Base-by-base conservation (phyloP, 2,888 invertebrate species). In the Dryobota labecula region DNA sequence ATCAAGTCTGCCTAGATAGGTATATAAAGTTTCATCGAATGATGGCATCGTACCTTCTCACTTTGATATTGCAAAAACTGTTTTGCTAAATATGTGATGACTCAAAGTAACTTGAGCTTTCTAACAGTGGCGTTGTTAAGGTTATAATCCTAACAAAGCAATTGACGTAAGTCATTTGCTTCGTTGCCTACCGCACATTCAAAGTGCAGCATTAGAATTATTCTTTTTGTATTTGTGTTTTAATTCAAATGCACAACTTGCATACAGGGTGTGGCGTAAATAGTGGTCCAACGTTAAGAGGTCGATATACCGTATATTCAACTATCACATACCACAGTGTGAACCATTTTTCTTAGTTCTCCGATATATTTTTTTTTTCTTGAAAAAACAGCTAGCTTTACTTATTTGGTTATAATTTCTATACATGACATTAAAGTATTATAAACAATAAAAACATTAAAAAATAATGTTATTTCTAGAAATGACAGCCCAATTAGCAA, bases 61-160 rank as follows among this genome's bases (percentile, higher is more conserved):
- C 20, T 49, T 51, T 33, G 24, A 62, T 47, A 53, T 60, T 64
- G 45, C 68, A 70, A 71, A 64, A 66, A 63, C 24, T 64, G 63
- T 68, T 67, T 68, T 77, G 53, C 64, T 60, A 74, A 53, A 83
- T 75, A 80, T 51, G 49, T 75, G 83, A 80, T 83, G 80, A 83
- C 67, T 75, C 53, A 47, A 79, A 61, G 82, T 67, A 83, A 80
- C 67, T 79, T 71, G 64, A 83, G 83, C 83, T 79, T 80, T 75
- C 65, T 66, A 54, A 41, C 70, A 18, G 53, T 79, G 66, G 56
- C 60, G 60, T 79, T 68, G 79, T 79, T 81, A 78, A 64, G 68
- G 79, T 73, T 65, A 65, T 73, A 68, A 61, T 82, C 57, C 61
- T 78, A 78, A 82, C 82, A 78, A 65, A 61, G 82, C 82, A 80